Evolutionary conservation across 2,888 invertebrate species (phyloP), one percentile per base, ranked within the genome.

Genomic region (Eupithecia subumbrata): DNA sequence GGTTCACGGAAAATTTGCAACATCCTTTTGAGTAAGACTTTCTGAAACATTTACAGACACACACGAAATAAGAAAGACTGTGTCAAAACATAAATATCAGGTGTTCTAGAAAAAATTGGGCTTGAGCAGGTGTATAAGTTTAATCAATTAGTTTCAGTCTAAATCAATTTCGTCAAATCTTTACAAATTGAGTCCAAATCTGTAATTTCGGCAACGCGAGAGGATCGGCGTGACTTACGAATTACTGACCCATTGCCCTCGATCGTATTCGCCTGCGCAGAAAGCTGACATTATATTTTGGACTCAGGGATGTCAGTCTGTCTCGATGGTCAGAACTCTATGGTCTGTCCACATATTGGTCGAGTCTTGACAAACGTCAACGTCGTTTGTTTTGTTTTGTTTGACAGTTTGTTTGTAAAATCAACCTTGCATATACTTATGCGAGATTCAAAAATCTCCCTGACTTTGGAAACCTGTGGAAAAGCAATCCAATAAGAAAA

Each of bases 191-290:
- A 68, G 40, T 14, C 11, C 67, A 37, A 60, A 60, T 60, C n/a
- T n/a, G 40, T 40, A 12, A 40, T 67, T 67, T 40, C 34, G 64
- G 64, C 64, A 64, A 34, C 64, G 63, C 63, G 69, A n/a, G 40
- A 37, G 67, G 67, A 16, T 8, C 64, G 45, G 40, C 74, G 43
- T 71, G 77, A 77, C 72, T 75, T 70, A 70, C 74, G 43, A 73
- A 48, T 74, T 34, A 45, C 30, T 75, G 77, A 68, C 77, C 74
- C 67, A 75, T 43, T 77, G 77, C 48, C 74, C 77, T 77, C 74
- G 67, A 75, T 77, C 45, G 40, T 43, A 30, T 43, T n/a, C 48
- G 34, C 25, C 45, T 0, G 66, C 52, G 52, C 70, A 45, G 37
- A 70, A 73, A 70, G 56, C 70, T 45, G 56, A 8, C 64, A 64